A percentile compares a stretch with the other conserved stretches of the same genome.
Evolutionary conservation across 2,888 invertebrate species (phyloP).

Genomic region (Acrocera orbiculus): DNA sequence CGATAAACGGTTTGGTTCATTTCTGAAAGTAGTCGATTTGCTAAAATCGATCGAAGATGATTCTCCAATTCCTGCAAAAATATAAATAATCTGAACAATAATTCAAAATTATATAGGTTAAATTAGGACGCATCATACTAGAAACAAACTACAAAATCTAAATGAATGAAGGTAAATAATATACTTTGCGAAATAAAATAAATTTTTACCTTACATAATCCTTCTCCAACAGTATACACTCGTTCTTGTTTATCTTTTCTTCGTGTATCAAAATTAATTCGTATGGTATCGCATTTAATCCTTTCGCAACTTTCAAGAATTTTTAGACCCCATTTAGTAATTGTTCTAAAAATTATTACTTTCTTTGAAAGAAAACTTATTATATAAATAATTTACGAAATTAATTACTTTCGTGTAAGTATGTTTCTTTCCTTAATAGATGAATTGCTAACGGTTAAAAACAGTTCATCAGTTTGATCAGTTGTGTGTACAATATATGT

Average conservation of each 20-base stretch:
- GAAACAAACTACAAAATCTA: background rate
- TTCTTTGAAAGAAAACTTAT: too few species aligned
- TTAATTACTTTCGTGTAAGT: slow-evolving; percentile 30
- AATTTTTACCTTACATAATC: slow-evolving; percentile 35
- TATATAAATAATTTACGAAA: too few species aligned
- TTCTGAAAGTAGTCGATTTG: slow-evolving; percentile 32
- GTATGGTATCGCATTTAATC: slow-evolving; percentile 33
- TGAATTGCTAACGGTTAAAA: slow-evolving; percentile 33
- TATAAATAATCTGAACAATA: slow-evolving; percentile 3
- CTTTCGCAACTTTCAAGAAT: slow-evolving; percentile 35
- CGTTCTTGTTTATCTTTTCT: slow-evolving; percentile 38
- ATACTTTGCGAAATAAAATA: background rate
- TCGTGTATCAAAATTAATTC: slow-evolving; percentile 43
- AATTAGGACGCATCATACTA: background rate
- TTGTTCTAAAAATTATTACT: slow-evolving; percentile 23
- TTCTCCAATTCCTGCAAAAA: slow-evolving; percentile 31
- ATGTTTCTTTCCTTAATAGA: slow-evolving; percentile 36
- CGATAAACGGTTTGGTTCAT: slow-evolving; percentile 35
- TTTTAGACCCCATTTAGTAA: slow-evolving; percentile 35
- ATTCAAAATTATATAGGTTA: background rate
- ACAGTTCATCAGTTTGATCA: slow-evolving; percentile 28
- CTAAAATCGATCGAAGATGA: slow-evolving; percentile 32
- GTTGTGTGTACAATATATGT: slow-evolving; percentile 23
- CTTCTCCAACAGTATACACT: slow-evolving; percentile 37
- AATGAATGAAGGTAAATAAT: background rate